phyloP scores from a whole-genome alignment of 2,888 invertebrate species.

The Dysmachus trigonus region DNA sequence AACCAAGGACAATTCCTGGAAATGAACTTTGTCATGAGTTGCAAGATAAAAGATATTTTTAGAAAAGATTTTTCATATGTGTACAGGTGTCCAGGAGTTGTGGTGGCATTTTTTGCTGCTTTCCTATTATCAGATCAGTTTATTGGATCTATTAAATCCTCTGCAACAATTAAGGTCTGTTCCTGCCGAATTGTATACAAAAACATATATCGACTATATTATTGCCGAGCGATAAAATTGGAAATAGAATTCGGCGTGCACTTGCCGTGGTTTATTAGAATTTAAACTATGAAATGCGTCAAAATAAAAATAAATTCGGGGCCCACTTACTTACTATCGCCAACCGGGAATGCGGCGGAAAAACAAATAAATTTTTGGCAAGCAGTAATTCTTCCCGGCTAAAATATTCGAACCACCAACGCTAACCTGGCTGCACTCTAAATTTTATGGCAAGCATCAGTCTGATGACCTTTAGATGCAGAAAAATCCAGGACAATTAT shows the following conservation, averaged over 20 bases:
- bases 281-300: constrained; percentile 21
- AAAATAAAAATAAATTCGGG: constrained; percentile 16
- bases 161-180: not conserved
- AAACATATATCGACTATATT: not conserved
- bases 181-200: not conserved
- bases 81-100: not conserved
- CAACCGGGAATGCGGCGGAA: not conserved
- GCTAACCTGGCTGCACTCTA: not conserved
- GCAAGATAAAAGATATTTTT: not conserved
- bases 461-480: not conserved
- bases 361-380: not conserved
- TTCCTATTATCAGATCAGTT: not conserved
- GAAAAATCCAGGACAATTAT: not conserved
- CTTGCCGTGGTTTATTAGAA: not conserved
- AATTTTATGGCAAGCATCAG: not conserved
- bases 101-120: not conserved
- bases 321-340: not conserved
- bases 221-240: not conserved
- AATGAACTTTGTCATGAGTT: not conserved
- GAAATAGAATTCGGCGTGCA: not conserved
- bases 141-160: not conserved
- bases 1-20: not conserved
- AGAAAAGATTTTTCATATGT: not conserved
- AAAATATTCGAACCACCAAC: not conserved
- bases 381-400: not conserved